phyloP scores from a whole-genome alignment of 2,888 invertebrate species.

The Drepana falcataria region DNA sequence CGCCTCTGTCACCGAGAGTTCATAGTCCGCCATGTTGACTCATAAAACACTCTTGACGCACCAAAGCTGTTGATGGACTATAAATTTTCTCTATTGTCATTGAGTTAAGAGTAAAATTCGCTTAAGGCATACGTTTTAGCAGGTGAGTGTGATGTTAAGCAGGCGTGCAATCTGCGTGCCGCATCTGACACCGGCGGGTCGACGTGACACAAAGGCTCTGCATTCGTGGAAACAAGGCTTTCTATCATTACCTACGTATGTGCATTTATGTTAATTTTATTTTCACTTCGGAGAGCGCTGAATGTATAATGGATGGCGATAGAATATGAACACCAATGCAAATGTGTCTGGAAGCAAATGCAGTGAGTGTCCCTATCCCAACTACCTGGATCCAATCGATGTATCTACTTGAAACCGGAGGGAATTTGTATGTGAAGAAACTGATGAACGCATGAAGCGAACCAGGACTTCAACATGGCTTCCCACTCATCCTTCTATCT shows the following conservation, averaged over 20 bases:
- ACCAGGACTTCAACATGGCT: no score
- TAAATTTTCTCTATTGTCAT: slow-evolving; percentile 23
- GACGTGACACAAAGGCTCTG: slow-evolving; percentile 33
- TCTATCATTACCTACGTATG: slow-evolving; percentile 41
- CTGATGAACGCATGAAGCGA: no score
- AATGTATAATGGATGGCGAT: neutral
- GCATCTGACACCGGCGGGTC: slow-evolving; percentile 53
- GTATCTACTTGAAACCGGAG: no score
- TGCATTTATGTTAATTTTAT: slow-evolving; percentile 3
- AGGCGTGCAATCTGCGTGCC: slow-evolving; percentile 45
- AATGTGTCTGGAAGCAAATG: no score
- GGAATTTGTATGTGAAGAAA: no score
- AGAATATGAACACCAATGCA: no score
- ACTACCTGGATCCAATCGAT: no score
- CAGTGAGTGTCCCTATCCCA: no score
- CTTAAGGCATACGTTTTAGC: slow-evolving; percentile 16
- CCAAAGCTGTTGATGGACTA: slow-evolving; percentile 25
- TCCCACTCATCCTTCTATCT: no score
- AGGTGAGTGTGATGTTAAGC: slow-evolving; percentile 29
- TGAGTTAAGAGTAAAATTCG: slow-evolving; percentile 29
- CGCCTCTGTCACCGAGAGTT: slow-evolving; percentile 56
- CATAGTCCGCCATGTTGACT: slow-evolving; percentile 54
- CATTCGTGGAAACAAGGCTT: slow-evolving; percentile 58
- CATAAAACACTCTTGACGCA: slow-evolving; percentile 54
- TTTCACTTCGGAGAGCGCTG: neutral